These are phyloP conservation scores for Pterostichus niger DNA, from an alignment of 2,888 invertebrate genomes.

Conservation along the genomic window DNA sequence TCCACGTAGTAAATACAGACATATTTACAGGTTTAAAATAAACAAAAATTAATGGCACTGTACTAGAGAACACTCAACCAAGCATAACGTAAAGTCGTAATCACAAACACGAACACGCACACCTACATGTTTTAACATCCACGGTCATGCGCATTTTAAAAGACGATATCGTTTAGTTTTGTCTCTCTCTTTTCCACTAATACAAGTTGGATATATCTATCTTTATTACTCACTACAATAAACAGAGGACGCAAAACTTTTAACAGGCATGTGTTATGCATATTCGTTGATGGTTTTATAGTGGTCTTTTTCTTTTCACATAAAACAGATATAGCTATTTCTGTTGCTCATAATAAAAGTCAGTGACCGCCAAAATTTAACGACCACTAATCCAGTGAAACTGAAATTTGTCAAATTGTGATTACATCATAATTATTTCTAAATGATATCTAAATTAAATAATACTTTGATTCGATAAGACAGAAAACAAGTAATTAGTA, in stretches of 20 bases:
- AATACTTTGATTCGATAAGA: too few relatives aligned
- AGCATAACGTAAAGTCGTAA: slow-evolving; percentile 62
- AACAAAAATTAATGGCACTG: slow-evolving; percentile 63
- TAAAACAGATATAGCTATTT: neutral
- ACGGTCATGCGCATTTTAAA: slow-evolving; percentile 9
- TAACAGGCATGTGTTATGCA: neutral
- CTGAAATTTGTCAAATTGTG: neutral
- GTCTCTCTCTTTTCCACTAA: slow-evolving; percentile 7
- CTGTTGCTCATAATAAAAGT: neutral
- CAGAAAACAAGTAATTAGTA: too few relatives aligned
- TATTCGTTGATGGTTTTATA: neutral
- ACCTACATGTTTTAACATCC: slow-evolving; percentile 16
- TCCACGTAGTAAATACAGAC: slow-evolving; percentile 30
- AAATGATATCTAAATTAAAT: too few relatives aligned
- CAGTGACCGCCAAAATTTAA: slow-evolving; percentile 1
- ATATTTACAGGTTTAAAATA: slow-evolving; percentile 54
- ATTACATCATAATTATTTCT: too few relatives aligned
- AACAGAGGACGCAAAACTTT: slow-evolving; percentile 25
- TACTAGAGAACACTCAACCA: slow-evolving; percentile 58
- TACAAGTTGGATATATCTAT: slow-evolving; percentile 1
- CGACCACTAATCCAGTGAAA: neutral
- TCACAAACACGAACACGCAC: slow-evolving; percentile 34
- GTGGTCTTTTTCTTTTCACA: neutral
- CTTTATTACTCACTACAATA: neutral
- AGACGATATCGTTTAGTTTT: neutral